A percentile compares a stretch with the other conserved stretches of the same genome.
These are phyloP conservation scores for Tipula confusa DNA, from an alignment of 2,888 invertebrate species.

Conservation along the genomic window DNA sequence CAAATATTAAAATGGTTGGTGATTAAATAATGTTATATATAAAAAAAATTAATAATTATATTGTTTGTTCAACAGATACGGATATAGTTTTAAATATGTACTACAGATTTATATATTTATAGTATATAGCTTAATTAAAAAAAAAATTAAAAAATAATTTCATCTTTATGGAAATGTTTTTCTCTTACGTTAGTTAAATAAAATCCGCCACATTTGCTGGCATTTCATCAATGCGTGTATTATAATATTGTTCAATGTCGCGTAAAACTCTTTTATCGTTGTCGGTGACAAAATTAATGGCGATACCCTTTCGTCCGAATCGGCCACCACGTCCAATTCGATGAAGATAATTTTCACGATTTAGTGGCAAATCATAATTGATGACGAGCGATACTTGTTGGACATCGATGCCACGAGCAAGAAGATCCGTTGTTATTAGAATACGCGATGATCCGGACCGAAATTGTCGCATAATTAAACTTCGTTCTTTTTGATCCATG, in stretches of 20 bases:
- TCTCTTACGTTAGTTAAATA: conserved; percentile 58
- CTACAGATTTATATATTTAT: neutral
- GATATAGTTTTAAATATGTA: neutral
- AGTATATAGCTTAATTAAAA: neutral
- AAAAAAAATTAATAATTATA: conserved; percentile 3
- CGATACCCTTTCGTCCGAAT: conserved; percentile 96
- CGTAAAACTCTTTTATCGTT: conserved; percentile 84
- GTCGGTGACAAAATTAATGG: conserved; percentile 93
- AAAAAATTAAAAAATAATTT: neutral
- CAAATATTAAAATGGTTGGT: neutral
- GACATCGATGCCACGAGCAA: conserved; percentile 95
- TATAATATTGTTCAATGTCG: conserved; percentile 94
- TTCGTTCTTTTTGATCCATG: conserved; percentile 94
- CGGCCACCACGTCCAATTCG: conserved; percentile 96
- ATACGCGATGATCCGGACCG: conserved; percentile 93
- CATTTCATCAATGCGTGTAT: conserved; percentile 95
- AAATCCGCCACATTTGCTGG: conserved; percentile 96
- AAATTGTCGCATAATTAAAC: conserved; percentile 95
- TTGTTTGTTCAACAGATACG: neutral
- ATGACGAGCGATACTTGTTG: conserved; percentile 97
- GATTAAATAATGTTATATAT: neutral
- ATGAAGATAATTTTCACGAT: conserved; percentile 97
- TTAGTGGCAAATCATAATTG: conserved; percentile 96
- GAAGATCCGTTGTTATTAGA: conserved; percentile 90
- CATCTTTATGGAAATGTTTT: neutral